Base-by-base conservation (phyloP, 2,888 invertebrate species). In the Drosophila phalerata region DNA sequence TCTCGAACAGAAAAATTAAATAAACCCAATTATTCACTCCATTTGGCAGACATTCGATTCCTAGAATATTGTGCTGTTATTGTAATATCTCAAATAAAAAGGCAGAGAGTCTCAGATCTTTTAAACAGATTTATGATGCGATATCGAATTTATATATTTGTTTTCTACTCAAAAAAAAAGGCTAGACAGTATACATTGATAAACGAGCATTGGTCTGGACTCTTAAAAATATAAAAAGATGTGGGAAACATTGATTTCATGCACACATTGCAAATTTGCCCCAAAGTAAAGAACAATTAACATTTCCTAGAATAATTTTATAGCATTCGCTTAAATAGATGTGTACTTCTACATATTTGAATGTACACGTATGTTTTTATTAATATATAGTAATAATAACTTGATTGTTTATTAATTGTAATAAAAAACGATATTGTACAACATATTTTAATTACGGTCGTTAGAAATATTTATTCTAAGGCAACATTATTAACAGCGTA, bases 91-190 rank as follows among this genome's bases (percentile, higher is more conserved):
- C 28, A 40, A 40, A 28, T 53, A 1, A 40, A 40, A 13, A 17
- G 8, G 2, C 8, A 1, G n/a, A n/a, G 34, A 40, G 34, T n/a
- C 37, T 37, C 28, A 28, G 47, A 57, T 37, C 47, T 37, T 43
- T 43, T 52, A 38, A 32, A 38, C 8, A 57, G 22, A 51, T 56
- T 32, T 42, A 25, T 42, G 42, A 40, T 22, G 58, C 34, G 11
- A 34, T 19, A 30, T 5, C n/a, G 22, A 57, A 58, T 40, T 32
- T 42, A 11, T 42, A 22, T 48, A 47, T 52, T 69, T 57, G 42
- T 37, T 48, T 63, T 28, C 13, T 34, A 17, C 17, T 30, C 1
- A 34, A 32, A 9, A 22, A 42, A 25, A 17, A 15, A 6, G 52
- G 37, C 69, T 52, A 58, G 48, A 69, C 69, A 40, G 11, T 13